Percentiles rank a stretch among this genome's conserved stretches.
Evolutionary conservation across 2,113 vertebrate genomes (phyloP).

Genomic region (Tachysurus vachellii): DNA sequence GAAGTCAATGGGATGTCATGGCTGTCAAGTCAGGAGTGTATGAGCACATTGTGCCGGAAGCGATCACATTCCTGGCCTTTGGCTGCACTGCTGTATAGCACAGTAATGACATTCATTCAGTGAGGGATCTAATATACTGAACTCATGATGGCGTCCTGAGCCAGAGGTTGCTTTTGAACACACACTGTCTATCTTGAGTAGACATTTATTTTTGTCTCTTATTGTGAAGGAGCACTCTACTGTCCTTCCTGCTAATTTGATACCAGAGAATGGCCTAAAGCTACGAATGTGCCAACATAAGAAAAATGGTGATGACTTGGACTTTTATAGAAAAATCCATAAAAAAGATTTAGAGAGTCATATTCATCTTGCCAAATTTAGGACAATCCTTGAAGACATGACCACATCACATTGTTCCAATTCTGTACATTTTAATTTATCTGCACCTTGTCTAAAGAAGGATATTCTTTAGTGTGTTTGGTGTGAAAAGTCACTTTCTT

Average conservation of each 20-base stretch:
- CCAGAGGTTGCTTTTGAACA: conserved; percentile 39
- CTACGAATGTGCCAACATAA: conserved; percentile 63
- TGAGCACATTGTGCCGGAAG: conserved; percentile 51
- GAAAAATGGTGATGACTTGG: conserved; percentile 64
- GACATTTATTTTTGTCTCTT: conserved; percentile 36
- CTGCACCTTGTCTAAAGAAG: not conserved
- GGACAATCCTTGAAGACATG: conserved; percentile 57
- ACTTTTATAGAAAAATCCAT: conserved; percentile 60
- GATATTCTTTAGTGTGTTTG: not conserved
- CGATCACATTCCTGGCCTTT: conserved; percentile 54
- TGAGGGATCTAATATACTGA: conserved; percentile 58
- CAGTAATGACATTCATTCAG: conserved; percentile 58
- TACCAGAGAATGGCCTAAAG: conserved; percentile 57
- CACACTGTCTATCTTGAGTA: conserved; percentile 43
- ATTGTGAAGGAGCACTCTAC: conserved; percentile 46
- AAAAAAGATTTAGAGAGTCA: conserved; percentile 61
- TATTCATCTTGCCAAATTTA: conserved; percentile 64
- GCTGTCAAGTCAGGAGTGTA: conserved; percentile 60
- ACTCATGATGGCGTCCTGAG: conserved; percentile 33
- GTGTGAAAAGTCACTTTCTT: not conserved
- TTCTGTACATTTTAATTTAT: not conserved
- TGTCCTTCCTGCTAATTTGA: conserved; percentile 58
- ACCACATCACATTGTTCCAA: not conserved
- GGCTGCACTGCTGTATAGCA: conserved; percentile 27
- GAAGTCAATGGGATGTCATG: conserved; percentile 60